phyloP scores from a whole-genome alignment of 1,140 invertebrate species.

The Saxidomus purpurata region DNA sequence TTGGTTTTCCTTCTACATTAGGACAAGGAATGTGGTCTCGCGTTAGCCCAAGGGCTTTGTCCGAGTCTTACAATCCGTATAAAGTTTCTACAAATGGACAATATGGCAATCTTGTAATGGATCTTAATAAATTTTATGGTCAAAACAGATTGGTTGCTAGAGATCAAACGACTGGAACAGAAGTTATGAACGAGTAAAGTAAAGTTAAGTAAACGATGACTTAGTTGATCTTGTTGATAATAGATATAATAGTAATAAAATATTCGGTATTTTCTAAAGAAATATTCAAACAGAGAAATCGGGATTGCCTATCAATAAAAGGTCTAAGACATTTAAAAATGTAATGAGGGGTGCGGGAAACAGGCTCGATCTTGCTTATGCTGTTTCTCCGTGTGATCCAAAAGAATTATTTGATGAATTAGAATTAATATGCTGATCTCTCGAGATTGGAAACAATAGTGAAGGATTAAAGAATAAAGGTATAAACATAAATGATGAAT shows the following conservation, averaged over 20 bases:
- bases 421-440: background rate
- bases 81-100: too few species aligned
- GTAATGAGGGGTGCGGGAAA: background rate
- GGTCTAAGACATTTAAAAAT: conserved; percentile 8
- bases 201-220: background rate
- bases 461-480: background rate
- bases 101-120: too few species aligned
- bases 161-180: background rate
- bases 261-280: background rate
- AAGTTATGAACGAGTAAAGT: background rate
- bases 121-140: background rate
- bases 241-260: background rate
- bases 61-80: too few species aligned
- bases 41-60: too few species aligned
- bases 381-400: background rate
- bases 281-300: background rate
- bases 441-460: background rate
- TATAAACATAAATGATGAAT: background rate
- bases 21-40: too few species aligned
- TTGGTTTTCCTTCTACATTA: too few species aligned
- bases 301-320: background rate
- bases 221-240: background rate
- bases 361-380: background rate
- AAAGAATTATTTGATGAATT: background rate
- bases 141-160: background rate